Base-by-base conservation (phyloP, 1,140 invertebrate genomes). In the Apocrypta bakeri region DNA sequence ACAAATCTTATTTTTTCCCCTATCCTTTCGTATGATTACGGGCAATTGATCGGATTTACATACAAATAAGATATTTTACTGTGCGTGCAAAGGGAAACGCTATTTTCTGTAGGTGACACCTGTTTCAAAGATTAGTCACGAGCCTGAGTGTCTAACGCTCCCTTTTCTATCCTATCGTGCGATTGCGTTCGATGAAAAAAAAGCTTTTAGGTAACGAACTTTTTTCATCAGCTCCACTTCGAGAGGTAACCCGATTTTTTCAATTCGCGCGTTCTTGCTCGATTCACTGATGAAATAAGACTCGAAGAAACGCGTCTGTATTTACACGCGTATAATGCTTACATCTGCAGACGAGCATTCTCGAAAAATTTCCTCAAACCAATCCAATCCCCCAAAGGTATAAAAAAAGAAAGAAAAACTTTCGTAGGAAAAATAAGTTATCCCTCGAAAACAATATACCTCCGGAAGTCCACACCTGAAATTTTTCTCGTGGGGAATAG, bases 381-480 rank as follows among this genome's bases (percentile, higher is more conserved):
- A 31, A 79, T 8, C 40, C n/a, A n/a, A n/a, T n/a, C n/a, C n/a
- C n/a, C 27, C 9, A 7, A 24, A 25, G 4, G 48, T 3, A 56
- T 0, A 7, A 56, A 56, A n/a, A 56, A 2, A 37, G 33, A 37
- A 9, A 37, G 33, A 37, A 9, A 4, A 68, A 21, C 33, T 56
- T 64, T 29, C 31, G 3, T 11, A 8, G 37, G 40, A 72, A 79
- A 68, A 79, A 37, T 56, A 56, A n/a, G 48, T 56, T n/a, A 56
- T n/a, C 3, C 48, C 21, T 56, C 14, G 48, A 17, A 56, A 56
- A 56, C 48, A 56, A 56, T 56, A 6, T 56, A 56, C 48, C 48
- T 56, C 33, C 69, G 64, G 37, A 72, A 79, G 24, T 79, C 40
- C 40, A 69, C 40, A 79, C 68, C 37, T 27, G 48, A 79, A 79